Conservation (phyloP, 2,888 invertebrate species). For the Liposcelis brunnea region DNA sequence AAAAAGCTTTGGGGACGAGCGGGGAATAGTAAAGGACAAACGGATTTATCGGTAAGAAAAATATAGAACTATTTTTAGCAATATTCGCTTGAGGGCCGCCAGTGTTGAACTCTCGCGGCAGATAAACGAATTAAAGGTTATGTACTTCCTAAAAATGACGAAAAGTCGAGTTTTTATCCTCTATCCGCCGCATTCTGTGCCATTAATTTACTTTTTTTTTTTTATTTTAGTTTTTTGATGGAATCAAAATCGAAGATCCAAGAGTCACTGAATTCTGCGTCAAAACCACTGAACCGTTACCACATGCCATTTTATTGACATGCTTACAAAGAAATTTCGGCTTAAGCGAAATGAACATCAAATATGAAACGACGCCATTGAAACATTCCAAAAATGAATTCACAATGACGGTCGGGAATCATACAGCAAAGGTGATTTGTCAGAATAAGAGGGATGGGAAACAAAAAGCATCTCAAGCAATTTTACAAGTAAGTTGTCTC, state of each 20-base stretch:
- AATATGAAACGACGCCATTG: slow-evolving; percentile 69
- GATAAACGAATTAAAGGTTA: no score
- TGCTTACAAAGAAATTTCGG: slow-evolving; percentile 88
- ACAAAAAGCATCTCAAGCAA: slow-evolving; percentile 87
- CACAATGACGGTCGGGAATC: slow-evolving; percentile 86
- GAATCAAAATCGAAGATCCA: slow-evolving; percentile 84
- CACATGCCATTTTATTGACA: slow-evolving; percentile 81
- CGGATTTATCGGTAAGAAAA: slow-evolving; percentile 31
- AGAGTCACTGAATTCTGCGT: slow-evolving; percentile 87
- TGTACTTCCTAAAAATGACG: no score
- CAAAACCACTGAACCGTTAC: slow-evolving; percentile 90
- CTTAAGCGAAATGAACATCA: slow-evolving; percentile 71
- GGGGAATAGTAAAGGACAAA: slow-evolving; percentile 25
- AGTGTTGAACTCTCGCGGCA: no score
- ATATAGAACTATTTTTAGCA: neutral
- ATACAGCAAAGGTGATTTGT: slow-evolving; percentile 77
- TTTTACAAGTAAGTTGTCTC: slow-evolving; percentile 58
- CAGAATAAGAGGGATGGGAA: slow-evolving; percentile 94
- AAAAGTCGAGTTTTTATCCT: no score
- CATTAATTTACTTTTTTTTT: slow-evolving; percentile 4
- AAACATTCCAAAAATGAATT: slow-evolving; percentile 87
- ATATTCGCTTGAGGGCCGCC: no score
- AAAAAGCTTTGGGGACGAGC: slow-evolving; percentile 27
- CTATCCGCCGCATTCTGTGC: no score
- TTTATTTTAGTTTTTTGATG: slow-evolving; percentile 70